phyloP scores from a whole-genome alignment of 2,888 invertebrate genomes.

The Euspilapteryx auroguttella region DNA sequence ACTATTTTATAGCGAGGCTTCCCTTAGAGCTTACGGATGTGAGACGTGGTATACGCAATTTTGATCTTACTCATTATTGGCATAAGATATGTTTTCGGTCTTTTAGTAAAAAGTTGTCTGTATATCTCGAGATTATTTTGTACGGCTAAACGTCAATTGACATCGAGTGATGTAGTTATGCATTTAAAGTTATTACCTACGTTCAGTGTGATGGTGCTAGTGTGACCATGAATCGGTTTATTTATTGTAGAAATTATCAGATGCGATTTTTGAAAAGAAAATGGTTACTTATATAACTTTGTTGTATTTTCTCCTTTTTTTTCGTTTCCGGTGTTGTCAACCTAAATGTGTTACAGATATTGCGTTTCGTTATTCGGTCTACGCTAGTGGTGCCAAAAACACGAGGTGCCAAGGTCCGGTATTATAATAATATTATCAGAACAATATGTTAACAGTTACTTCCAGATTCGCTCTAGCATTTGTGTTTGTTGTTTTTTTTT shows the following conservation, averaged over 20 bases:
- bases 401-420: constrained; percentile 43
- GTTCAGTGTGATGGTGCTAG: constrained; percentile 6
- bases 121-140: constrained; percentile 7
- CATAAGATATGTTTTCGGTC: constrained; percentile 28
- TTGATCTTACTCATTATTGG: constrained; percentile 48
- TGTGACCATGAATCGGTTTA: no score
- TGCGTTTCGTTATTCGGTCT: constrained; percentile 18
- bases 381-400: constrained; percentile 47
- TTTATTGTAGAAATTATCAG: no score
- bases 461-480: not conserved
- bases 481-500: constrained; percentile 1
- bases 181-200: no score
- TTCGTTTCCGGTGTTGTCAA: no score
- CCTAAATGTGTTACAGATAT: no score
- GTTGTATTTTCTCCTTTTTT: no score
- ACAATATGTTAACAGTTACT: no score
- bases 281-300: no score
- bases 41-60: constrained; percentile 52
- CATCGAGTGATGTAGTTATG: no score
- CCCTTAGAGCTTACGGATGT: constrained; percentile 54
- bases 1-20: constrained; percentile 49
- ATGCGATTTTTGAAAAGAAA: no score
- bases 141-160: no score
- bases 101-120: constrained; percentile 5
- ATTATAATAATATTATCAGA: no score